Conservation (phyloP, 2,113 vertebrate species). For the Lutjanus erythropterus region DNA sequence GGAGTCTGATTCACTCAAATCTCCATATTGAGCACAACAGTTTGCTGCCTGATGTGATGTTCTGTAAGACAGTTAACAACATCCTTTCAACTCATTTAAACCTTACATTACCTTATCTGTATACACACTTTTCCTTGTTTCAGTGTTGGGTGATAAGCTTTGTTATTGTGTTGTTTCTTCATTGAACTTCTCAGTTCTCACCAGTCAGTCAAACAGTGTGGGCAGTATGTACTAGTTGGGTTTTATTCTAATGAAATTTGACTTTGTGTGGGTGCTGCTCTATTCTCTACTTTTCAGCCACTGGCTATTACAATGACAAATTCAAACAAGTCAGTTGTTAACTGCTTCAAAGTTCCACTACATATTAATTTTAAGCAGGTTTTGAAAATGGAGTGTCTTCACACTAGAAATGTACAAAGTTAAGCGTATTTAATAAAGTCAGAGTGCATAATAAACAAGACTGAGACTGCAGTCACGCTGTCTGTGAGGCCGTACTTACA, state of each 20-base stretch:
- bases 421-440: neutral
- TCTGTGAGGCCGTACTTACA: neutral
- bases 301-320: neutral
- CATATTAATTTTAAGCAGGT: neutral
- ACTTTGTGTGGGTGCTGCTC: conserved; percentile 26
- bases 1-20: conserved; percentile 28
- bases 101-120: neutral
- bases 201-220: conserved; percentile 3
- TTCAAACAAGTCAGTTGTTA: neutral
- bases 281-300: conserved; percentile 3
- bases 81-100: neutral
- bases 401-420: neutral
- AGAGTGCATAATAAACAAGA: neutral
- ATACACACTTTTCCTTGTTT: neutral
- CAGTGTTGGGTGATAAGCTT: too few species aligned
- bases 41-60: neutral
- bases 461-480: neutral
- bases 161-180: neutral
- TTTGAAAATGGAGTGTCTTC: neutral
- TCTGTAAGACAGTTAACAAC: neutral
- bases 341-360: neutral
- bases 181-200: neutral
- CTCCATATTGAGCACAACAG: neutral
- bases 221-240: neutral
- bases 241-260: conserved; percentile 20